Evolutionary conservation across 1,140 invertebrate genomes (phyloP).

Genomic region (Ephestia elutella): DNA sequence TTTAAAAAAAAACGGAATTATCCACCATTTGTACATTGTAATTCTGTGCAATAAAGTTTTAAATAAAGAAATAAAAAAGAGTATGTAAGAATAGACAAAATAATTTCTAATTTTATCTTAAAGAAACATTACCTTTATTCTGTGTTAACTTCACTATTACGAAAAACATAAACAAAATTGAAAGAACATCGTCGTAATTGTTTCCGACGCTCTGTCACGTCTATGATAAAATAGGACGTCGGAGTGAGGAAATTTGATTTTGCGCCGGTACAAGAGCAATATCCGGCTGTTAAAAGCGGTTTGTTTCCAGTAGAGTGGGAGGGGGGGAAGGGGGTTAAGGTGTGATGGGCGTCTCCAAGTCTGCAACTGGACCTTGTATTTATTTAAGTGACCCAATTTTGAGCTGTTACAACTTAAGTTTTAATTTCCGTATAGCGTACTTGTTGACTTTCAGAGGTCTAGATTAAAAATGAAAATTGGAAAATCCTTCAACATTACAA

Average conservation of each 20-base stretch:
- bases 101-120: too few species aligned
- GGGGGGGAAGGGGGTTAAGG: not conserved
- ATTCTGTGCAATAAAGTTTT: too few species aligned
- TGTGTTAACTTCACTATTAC: not conserved
- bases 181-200: not conserved
- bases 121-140: too few species aligned
- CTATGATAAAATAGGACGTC: not conserved
- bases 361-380: not conserved
- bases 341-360: not conserved
- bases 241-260: slow-evolving; percentile 13
- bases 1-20: too few species aligned
- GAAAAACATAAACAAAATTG: not conserved
- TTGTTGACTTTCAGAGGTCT: too few species aligned
- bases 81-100: too few species aligned
- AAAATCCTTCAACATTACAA: too few species aligned
- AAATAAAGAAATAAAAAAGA: too few species aligned
- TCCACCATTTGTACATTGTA: too few species aligned
- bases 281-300: slow-evolving; percentile 10
- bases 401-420: too few species aligned
- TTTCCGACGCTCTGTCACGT: not conserved
- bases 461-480: too few species aligned
- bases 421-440: too few species aligned
- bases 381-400: not conserved
- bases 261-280: slow-evolving; percentile 11
- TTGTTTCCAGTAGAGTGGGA: slow-evolving; percentile 7